Percentiles rank a stretch among this genome's conserved stretches.
Conservation (phyloP, 2,888 invertebrate genomes). For the Elmis aenea region DNA sequence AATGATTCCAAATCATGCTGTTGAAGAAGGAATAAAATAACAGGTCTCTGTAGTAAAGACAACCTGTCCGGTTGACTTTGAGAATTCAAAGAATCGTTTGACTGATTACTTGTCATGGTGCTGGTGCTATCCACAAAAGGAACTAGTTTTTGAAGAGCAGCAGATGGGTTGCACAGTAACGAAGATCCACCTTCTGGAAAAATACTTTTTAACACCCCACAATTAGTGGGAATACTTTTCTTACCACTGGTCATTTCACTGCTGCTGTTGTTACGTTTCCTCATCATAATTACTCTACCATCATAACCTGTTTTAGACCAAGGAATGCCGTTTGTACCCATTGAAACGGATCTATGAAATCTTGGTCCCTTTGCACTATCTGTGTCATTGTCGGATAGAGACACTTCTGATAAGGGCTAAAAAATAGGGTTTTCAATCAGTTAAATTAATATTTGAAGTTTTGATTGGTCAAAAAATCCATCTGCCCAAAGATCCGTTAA, state of each 20-base stretch:
- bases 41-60: conserved; percentile 70
- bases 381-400: conserved; percentile 51
- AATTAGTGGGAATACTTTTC: conserved; percentile 15
- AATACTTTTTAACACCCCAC: conserved; percentile 1
- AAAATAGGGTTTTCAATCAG: too few relatives aligned
- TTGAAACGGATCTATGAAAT: conserved; percentile 83
- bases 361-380: conserved; percentile 53
- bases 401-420: conserved; percentile 53
- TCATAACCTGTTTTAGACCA: conserved; percentile 56
- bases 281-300: conserved; percentile 55
- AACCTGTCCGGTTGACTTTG: conserved; percentile 50
- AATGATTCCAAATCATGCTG: conserved; percentile 81
- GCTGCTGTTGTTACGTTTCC: conserved; percentile 66
- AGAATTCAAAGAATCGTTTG: conserved; percentile 29
- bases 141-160: conserved; percentile 76
- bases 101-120: conserved; percentile 46
- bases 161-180: conserved; percentile 83
- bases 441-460: not conserved
- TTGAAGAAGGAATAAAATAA: conserved; percentile 80
- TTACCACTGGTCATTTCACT: conserved; percentile 56
- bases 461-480: too few relatives aligned
- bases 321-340: conserved; percentile 66
- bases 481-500: too few relatives aligned
- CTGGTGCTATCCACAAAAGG: conserved; percentile 58
- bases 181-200: conserved; percentile 68